Evolutionary conservation across 2,888 invertebrate species (phyloP), one percentile per base, ranked within the genome.

Genomic region (Steinernema hermaphroditum): DNA sequence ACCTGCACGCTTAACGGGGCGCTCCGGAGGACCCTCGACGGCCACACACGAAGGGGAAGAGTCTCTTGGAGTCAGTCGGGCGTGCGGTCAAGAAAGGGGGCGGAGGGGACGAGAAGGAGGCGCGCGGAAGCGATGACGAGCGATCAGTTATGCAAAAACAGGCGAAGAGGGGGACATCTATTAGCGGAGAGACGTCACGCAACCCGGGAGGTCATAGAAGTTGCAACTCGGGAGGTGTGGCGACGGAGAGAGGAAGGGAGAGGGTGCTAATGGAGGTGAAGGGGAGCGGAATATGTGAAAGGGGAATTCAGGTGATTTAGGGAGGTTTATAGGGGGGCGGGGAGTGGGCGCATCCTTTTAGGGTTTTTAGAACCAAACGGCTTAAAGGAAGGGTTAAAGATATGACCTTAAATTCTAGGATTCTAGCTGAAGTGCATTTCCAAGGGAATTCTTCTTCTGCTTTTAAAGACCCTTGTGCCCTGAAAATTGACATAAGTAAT

Each of bases 91-190:
- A 62, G 62, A 62, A 62, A 54, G 54, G 62, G 46, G 62, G 62
- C 62, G 62, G 62, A 9, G 16, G 62, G n/a, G 12, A 16, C 6
- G 19, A 8, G 22, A 27, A 29, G 62, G 62, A 62, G 62, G 62
- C 62, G 62, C 62, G 24, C 19, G 50, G 50, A 50, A 24, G 32
- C 27, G 62, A 62, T 62, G 62, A 62, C 27, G 27, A 24, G 62
- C 62, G 62, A 62, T 62, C 32, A 62, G 62, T 34, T 62, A 62
- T 62, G 62, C 62, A 62, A 62, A 62, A 62, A 62, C 62, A 62
- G 62, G 62, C 62, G 62, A 50, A 24, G 9, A n/a, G 12, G 14
- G 49, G 49, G 54, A 54, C 19, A 27, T 62, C 62, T 62, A 62
- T 62, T 62, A 62, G 27, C 32, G 62, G 27, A 4, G n/a, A n/a